Evolutionary conservation across 2,797 vertebrate species (phyloP), one percentile per base, ranked within the genome.

Genomic region (Nothura maculosa): DNA sequence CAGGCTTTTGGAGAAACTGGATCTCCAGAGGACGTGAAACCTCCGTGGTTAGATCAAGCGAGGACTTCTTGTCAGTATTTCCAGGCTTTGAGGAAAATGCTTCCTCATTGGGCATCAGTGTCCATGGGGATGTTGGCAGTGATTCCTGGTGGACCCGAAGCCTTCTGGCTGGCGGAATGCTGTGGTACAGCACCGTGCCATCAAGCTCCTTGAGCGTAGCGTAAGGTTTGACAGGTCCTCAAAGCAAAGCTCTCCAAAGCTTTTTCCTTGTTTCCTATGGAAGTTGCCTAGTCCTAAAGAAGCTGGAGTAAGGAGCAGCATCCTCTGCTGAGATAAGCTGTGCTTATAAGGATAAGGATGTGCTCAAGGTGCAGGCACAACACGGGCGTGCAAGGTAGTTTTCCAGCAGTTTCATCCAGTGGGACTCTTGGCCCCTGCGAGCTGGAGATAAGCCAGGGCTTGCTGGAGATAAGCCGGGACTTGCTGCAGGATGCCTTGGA

Each of bases 331-430:
- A 20, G 63, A 2, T 9, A 7, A 48, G 32, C 5, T 32, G 63
- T 79, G 36, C n/a, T n/a, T n/a, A n/a, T n/a, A n/a, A n/a, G n/a
- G n/a, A n/a, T n/a, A 25, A 45, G 68, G 48, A 8, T 63, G 34
- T 32, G 34, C n/a, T 9, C 8, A 3, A 18, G 55, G 17, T 19
- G 6, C 2, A 0, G 18, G 6, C 8, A 8, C 40, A 20, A 1
- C 34, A 7, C 17, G 4, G 22, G 8, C 32, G 5, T 6, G 58
- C 25, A 50, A 58, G 40, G 57, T 40, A 8, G n/a, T 34, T 20
- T 34, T 25, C 9, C 40, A 0, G 6, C 22, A 34, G 22, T 43
- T 60, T 14, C 0, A 0, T 40, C 10, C 21, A 6, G 1, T 1
- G 0, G 63, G 58, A 20, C 42, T 81, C 25, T 12, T 28, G 25